A percentile compares a stretch with the other conserved stretches of the same genome.
phyloP scores from a whole-genome alignment of 2,888 invertebrate species.

The Campoplex capitator region DNA sequence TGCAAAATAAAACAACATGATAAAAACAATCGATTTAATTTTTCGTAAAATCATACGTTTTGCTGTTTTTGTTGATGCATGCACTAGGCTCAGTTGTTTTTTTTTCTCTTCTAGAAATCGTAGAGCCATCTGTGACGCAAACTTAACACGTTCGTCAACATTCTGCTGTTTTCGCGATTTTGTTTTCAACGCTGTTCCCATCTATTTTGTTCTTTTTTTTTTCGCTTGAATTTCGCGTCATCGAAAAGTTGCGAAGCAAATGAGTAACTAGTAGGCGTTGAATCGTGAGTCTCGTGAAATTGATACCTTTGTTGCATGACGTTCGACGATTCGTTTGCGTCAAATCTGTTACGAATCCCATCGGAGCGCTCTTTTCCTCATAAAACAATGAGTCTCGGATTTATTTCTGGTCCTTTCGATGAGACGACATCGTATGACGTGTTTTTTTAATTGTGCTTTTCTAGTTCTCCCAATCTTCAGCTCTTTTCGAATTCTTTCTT shows the following conservation, averaged over 20 bases:
- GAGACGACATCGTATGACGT: not conserved
- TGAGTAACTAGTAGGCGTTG: conserved; percentile 29
- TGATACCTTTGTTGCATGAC: conserved; percentile 29
- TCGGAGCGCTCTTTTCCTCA: not conserved
- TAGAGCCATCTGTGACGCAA: not conserved
- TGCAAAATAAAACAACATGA: not conserved
- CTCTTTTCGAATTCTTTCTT: not conserved
- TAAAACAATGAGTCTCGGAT: not conserved
- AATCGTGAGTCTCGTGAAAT: conserved; percentile 36
- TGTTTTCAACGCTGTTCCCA: not conserved
- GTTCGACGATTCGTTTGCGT: conserved; percentile 30
- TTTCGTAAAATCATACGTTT: not conserved
- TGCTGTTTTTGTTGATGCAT: not conserved
- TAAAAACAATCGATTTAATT: conserved; percentile 2
- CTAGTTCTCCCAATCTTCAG: not conserved
- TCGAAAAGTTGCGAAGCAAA: not conserved
- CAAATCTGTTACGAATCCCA: conserved; percentile 26
- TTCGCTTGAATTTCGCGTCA: not conserved
- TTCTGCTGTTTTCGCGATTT: conserved; percentile 6
- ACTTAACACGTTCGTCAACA: not conserved
- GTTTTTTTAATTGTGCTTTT: not conserved
- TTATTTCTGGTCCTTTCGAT: not conserved
- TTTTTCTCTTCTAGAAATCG: not conserved
- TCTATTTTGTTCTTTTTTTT: not conserved
- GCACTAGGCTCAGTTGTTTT: conserved; percentile 1